Percentiles rank a stretch among this genome's conserved stretches.
phyloP scores from a whole-genome alignment of 2,113 vertebrate species.

The Dipodomys stephensi region DNA sequence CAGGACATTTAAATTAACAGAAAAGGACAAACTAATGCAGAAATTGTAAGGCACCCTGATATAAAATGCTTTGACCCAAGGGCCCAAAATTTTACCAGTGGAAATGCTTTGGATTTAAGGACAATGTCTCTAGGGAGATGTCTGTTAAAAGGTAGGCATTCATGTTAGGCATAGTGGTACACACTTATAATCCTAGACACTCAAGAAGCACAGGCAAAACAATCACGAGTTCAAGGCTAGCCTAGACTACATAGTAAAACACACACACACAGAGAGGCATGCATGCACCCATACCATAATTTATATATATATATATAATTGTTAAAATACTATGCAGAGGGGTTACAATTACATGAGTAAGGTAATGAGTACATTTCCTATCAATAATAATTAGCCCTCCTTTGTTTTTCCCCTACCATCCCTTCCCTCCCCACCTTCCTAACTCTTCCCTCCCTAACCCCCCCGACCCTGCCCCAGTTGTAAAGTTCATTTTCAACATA shows the following conservation, averaged over 20 bases:
- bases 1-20: conserved; percentile 38
- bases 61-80: background rate
- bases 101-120: conserved; percentile 24
- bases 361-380: too few relatives aligned
- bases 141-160: background rate
- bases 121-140: background rate
- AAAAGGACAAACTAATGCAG: background rate
- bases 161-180: background rate
- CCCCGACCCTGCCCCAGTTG: too few relatives aligned
- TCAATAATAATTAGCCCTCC: too few relatives aligned
- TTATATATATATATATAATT: too few relatives aligned
- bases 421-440: too few relatives aligned
- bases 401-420: too few relatives aligned
- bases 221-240: background rate
- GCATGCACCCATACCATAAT: too few relatives aligned
- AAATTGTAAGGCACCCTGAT: background rate
- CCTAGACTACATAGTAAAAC: background rate
- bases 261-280: too few relatives aligned
- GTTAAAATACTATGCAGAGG: too few relatives aligned
- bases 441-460: too few relatives aligned
- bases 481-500: too few relatives aligned
- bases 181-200: background rate
- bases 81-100: background rate
- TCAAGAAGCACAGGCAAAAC: background rate
- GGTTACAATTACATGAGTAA: too few relatives aligned